Conservation (phyloP, 2,113 vertebrate genomes). For the Ophthalmolycus amberensis region DNA sequence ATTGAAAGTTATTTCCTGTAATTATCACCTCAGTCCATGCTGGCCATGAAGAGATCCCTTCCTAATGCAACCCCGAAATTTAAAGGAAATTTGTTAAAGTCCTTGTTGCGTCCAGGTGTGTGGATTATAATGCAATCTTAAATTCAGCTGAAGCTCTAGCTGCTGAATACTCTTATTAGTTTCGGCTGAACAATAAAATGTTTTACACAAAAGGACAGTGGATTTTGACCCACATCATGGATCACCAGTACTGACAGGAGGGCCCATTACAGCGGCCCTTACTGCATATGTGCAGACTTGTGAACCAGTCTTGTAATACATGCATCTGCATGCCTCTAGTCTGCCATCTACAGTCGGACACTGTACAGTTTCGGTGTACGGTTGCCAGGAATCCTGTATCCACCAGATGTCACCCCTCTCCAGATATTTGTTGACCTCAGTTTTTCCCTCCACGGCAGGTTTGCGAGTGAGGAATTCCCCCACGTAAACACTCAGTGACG, state of each 20-base stretch:
- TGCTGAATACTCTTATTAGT: background rate
- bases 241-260: background rate
- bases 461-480: conserved; percentile 76
- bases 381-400: conserved; percentile 20
- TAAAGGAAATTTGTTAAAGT: too few species aligned
- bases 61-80: background rate
- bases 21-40: background rate
- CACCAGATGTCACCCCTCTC: conserved; percentile 73
- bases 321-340: background rate
- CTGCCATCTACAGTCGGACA: conserved; percentile 25
- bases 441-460: conserved; percentile 5
- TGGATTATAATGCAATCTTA: background rate
- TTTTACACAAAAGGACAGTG: background rate
- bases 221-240: background rate
- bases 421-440: background rate
- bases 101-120: background rate
- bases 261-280: background rate
- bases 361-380: background rate
- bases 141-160: background rate
- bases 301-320: background rate
- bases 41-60: background rate
- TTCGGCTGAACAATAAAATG: background rate
- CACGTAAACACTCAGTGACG: conserved; percentile 72
- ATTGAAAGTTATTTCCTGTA: background rate
- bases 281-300: background rate